phyloP scores from a whole-genome alignment of 2,113 vertebrate species.

The Spheniscus mendiculus region DNA sequence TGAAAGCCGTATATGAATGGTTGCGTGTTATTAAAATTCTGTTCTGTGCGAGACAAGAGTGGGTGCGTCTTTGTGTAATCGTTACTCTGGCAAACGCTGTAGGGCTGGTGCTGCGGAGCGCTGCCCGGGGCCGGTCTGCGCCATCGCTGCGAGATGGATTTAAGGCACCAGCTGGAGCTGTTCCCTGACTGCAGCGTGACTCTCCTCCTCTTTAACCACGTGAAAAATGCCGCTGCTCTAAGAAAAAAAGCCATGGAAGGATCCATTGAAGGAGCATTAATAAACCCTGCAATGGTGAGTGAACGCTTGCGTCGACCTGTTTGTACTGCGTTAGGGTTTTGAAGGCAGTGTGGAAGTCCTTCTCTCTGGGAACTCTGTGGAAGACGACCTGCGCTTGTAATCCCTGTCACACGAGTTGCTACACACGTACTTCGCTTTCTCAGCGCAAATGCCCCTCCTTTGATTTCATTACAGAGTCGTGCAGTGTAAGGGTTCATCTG shows the following conservation, averaged over 20 bases:
- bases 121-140: not conserved
- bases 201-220: slow-evolving; percentile 85
- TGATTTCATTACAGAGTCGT: rapidly evolving
- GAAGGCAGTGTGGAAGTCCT: not conserved
- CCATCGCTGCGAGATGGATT: slow-evolving; percentile 65
- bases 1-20: rapidly evolving
- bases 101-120: not conserved
- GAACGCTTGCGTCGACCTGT: rapidly evolving
- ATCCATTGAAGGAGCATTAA: slow-evolving; percentile 79
- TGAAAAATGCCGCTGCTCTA: slow-evolving; percentile 85
- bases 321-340: rapidly evolving
- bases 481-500: rapidly evolving
- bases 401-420: rapidly evolving
- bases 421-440: rapidly evolving
- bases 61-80: not conserved
- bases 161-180: slow-evolving; percentile 81
- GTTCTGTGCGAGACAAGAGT: rapidly evolving
- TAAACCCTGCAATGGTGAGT: slow-evolving; percentile 89
- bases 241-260: slow-evolving; percentile 85
- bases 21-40: not conserved
- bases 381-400: rapidly evolving
- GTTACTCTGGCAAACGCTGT: not conserved
- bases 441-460: not conserved
- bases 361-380: rapidly evolving
- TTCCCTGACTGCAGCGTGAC: slow-evolving; percentile 82